Evolutionary conservation across 2,797 vertebrate genomes (phyloP), one percentile per base, ranked within the genome.

Genomic region (Galagoides demidoff): DNA sequence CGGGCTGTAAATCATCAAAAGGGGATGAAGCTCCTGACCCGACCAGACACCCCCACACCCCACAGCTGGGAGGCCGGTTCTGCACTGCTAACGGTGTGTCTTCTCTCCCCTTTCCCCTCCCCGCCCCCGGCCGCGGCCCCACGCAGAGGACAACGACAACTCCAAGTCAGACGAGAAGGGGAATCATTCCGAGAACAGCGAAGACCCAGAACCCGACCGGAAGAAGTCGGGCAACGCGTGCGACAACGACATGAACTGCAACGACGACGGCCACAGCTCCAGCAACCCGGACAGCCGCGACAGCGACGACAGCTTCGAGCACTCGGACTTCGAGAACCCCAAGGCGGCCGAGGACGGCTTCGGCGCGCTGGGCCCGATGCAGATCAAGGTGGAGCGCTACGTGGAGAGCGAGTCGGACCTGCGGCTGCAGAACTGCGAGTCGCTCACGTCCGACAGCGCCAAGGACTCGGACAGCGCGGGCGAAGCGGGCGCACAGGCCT

Each of bases 251-350:
- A 99, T 99, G 99, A 99, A 99, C 97, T 99, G 99, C 84, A 99
- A 99, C 87, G 99, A 99, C 31, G 99, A 99, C 73, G 99, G 99
- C 79, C 99, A 99, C 98, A 99, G 99, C 98, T 99, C 99, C 95
- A 99, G 99, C 98, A 99, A 99, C 98, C 99, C 99, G 0, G 99
- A 99, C 98, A 99, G 99, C 98, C 99, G 99, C 97, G 99, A 99
- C 97, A 99, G 99, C 39, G 99, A 99, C 43, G 99, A 99, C 98
- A 99, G 99, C 97, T 99, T 99, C 97, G 99, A 99, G 96, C 99
- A 99, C 77, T 99, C 99, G 25, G 99, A 99, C 96, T 99, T 98
- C 11, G 99, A 99, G 98, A 98, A 97, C 98, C 98, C 99, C 92
- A 99, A 99, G 98, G 99, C 99, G 90, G 99, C 98, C 45, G 99